Conservation (phyloP, 2,797 vertebrate species). For the Dallia pectoralis region DNA sequence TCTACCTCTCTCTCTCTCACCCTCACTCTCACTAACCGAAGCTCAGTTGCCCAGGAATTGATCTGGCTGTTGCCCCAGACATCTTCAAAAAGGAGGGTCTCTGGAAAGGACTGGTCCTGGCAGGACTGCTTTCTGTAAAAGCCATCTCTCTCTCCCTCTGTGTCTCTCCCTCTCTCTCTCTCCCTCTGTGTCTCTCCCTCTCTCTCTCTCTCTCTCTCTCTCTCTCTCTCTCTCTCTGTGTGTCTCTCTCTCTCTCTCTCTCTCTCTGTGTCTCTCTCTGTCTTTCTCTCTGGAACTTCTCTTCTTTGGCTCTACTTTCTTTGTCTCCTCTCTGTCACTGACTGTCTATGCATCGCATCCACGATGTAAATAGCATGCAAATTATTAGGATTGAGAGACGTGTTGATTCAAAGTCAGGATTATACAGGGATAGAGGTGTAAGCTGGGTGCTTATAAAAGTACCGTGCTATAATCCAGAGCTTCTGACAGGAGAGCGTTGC, state of each 20-base stretch:
- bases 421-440: neutral
- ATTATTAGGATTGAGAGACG: slow-evolving; percentile 15
- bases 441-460: neutral
- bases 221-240: slow-evolving; percentile 1
- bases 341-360: slow-evolving; percentile 1
- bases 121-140: too few relatives aligned
- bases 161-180: neutral
- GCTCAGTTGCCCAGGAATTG: too few relatives aligned
- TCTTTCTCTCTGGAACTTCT: neutral
- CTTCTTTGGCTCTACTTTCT: neutral
- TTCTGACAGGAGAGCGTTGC: too few relatives aligned
- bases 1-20: neutral
- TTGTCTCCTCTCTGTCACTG: neutral
- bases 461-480: neutral
- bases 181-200: neutral
- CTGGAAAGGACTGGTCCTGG: too few relatives aligned
- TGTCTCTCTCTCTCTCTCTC: neutral
- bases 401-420: slow-evolving; percentile 26
- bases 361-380: slow-evolving; percentile 25
- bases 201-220: neutral
- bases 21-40: neutral
- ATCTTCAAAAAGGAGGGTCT: too few relatives aligned
- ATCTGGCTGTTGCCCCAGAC: too few relatives aligned
- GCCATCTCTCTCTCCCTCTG: neutral
- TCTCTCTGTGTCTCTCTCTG: neutral